Percentiles rank a stretch among this genome's conserved stretches.
Conservation (phyloP, 1,140 invertebrate genomes). For the Hypothenemus hampei region DNA sequence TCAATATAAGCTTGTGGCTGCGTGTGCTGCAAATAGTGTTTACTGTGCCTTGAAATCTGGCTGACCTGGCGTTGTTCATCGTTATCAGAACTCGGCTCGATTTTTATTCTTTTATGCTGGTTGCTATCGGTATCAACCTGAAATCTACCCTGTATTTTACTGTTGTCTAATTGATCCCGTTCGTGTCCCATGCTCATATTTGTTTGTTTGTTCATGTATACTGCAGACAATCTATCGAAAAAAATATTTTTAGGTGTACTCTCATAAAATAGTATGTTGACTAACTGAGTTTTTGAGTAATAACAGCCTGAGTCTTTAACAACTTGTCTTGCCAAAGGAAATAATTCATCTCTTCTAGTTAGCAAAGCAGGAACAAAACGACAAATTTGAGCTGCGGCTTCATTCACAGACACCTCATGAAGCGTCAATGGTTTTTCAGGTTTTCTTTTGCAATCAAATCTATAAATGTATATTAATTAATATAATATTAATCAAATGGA, state of each 20-base stretch:
- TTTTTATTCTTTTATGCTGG: conserved; percentile 43
- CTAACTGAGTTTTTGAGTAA: conserved; percentile 46
- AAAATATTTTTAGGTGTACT: background rate
- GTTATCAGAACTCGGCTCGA: conserved; percentile 46
- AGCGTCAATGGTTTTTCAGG: conserved; percentile 92
- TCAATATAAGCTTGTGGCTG: conserved; percentile 36
- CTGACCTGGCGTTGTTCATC: conserved; percentile 51
- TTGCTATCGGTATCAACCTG: conserved; percentile 35
- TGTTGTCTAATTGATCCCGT: conserved; percentile 24
- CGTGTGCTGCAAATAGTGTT: conserved; percentile 26
- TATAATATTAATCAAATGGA: background rate
- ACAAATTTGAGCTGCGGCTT: conserved; percentile 94
- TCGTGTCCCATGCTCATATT: conserved; percentile 28
- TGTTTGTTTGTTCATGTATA: conserved; percentile 34
- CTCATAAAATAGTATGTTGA: conserved; percentile 14
- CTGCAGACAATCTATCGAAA: conserved; percentile 33
- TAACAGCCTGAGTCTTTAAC: conserved; percentile 90
- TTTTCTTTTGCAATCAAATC: conserved; percentile 92
- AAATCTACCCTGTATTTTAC: conserved; percentile 30
- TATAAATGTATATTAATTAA: conserved; percentile 5
- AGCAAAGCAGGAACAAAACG: conserved; percentile 82
- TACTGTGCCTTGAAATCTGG: conserved; percentile 33
- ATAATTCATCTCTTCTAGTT: conserved; percentile 89
- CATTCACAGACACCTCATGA: conserved; percentile 96
- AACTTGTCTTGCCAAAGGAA: conserved; percentile 89